Evolutionary conservation across 2,113 vertebrate genomes (phyloP).

Genomic region (Bubo blakistoni): DNA sequence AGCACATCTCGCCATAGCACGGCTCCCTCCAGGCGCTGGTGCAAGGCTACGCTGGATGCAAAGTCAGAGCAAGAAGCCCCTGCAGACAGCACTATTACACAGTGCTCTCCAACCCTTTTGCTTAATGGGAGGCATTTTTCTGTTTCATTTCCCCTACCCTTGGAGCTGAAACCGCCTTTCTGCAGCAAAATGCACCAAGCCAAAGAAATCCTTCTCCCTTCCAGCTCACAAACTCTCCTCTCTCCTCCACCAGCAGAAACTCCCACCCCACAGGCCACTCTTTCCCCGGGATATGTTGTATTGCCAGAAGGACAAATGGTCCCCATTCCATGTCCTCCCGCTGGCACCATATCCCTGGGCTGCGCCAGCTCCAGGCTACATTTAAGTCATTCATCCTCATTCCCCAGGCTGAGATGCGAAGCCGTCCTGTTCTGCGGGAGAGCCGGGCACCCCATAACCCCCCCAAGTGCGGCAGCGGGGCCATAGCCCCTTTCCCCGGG

Average conservation of each 20-base stretch:
- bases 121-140: constrained; percentile 67
- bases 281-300: accelerated
- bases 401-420: not conserved
- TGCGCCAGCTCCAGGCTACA: accelerated
- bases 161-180: constrained; percentile 51
- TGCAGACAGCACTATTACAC: not conserved
- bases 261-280: not conserved
- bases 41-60: not conserved
- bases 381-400: not conserved
- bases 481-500: not conserved
- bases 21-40: not conserved
- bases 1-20: accelerated
- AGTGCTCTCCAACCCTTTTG: constrained; percentile 19
- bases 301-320: not conserved
- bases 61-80: not conserved
- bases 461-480: accelerated
- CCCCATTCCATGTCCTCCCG: not conserved
- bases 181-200: constrained; percentile 38
- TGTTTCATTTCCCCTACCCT: constrained; percentile 67
- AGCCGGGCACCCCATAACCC: not conserved
- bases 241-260: not conserved
- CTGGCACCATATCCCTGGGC: accelerated
- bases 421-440: accelerated
- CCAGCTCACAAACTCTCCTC: not conserved
- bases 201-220: constrained; percentile 23